Evolutionary conservation across 2,888 invertebrate genomes (phyloP), one percentile per base, ranked within the genome.

Genomic region (Megalurothrips usitatus): DNA sequence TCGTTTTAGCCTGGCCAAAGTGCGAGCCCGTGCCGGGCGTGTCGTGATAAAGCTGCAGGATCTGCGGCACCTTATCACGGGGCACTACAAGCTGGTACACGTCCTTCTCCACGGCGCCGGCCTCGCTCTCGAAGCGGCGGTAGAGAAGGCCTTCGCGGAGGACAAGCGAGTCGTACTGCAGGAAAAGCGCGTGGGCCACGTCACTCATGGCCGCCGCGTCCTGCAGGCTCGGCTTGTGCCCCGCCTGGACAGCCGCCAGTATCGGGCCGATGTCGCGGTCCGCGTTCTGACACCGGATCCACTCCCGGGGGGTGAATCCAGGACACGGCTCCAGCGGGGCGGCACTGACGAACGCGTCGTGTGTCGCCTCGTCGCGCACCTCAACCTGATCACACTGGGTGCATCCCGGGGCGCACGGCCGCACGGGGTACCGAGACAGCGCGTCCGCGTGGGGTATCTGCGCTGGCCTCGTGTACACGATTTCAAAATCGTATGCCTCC

Each of bases 141-240:
- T 23, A 68, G n/a, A 68, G 68, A 19, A 68, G 68, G 23, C 68
- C 68, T 23, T 68, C 68, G 14, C n/a, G 17, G 14, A 58, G 58
- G 19, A 58, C 58, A n/a, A 58, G 68, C 68, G 68, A 75, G 68
- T 75, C 68, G 26, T 75, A 75, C 68, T 75, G 68, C 26, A 75
- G 68, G 68, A 75, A 75, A 2, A 75, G 68, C 4, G 26, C 26
- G 26, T 75, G 68, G 1, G 68, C 26, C 11, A 12, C 26, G 26
- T 75, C 68, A 26, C 68, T 75, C 68, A 75, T 75, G 9, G n/a
- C 23, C 68, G 23, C 68, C 12, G 68, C 68, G 26, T 75, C 23
- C 68, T 26, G 23, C 23, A 75, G 68, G 26, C 26, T 75, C 26
- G 68, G 68, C 26, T 75, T 75, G 23, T 9, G 9, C 23, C 26